A percentile compares a stretch with the other conserved stretches of the same genome.
These are phyloP conservation scores for Parasteatoda tepidariorum DNA, from an alignment of 1,140 invertebrate genomes.

Conservation along the genomic window DNA sequence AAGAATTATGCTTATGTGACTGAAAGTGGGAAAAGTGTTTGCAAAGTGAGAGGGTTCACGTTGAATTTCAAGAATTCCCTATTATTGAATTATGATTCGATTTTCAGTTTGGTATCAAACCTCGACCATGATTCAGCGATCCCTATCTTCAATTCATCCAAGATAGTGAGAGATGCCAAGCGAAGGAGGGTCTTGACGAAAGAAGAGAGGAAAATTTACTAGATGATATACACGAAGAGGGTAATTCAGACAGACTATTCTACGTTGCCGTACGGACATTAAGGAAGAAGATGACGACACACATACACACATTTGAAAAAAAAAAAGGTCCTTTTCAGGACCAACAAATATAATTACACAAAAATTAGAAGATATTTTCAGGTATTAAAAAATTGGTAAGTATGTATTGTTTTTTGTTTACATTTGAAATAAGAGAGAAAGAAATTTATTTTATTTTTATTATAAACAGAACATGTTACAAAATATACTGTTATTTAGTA, in stretches of 20 bases:
- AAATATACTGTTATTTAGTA: too few relatives aligned
- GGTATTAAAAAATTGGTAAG: too few relatives aligned
- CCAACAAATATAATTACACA: too few relatives aligned
- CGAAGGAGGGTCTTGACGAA: not conserved
- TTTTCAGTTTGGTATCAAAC: not conserved
- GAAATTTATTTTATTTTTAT: too few relatives aligned
- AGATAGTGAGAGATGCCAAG: not conserved
- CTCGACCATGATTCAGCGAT: not conserved
- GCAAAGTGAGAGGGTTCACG: not conserved
- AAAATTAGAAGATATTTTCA: too few relatives aligned
- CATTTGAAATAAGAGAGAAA: too few relatives aligned
- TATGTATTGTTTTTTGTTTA: too few relatives aligned
- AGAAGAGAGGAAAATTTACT: not conserved
- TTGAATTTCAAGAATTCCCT: slow-evolving; percentile 1
- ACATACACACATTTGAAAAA: too few relatives aligned
- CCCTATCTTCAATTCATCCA: not conserved
- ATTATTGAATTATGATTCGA: not conserved
- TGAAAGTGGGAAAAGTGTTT: not conserved
- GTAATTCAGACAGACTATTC: not conserved
- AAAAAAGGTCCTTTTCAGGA: too few relatives aligned
- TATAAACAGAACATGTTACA: too few relatives aligned
- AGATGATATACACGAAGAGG: not conserved
- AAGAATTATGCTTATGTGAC: not conserved
- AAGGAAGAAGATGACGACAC: too few relatives aligned
- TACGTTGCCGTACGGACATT: not conserved